These are phyloP conservation scores for Macrotrachela quadricornifera DNA, from an alignment of 1,140 invertebrate genomes.

Conservation along the genomic window DNA sequence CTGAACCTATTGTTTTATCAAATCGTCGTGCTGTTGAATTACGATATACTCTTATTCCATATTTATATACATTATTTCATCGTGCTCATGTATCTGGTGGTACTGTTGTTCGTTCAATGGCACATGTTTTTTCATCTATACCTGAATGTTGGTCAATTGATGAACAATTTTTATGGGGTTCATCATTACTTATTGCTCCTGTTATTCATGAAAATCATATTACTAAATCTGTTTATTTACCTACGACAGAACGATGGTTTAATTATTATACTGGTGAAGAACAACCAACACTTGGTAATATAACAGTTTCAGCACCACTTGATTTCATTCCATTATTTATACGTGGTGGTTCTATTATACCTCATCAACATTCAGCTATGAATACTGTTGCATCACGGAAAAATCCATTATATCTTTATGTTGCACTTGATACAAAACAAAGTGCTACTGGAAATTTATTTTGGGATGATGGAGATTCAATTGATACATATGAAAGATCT, in stretches of 20 bases:
- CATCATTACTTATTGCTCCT: constrained; percentile 48
- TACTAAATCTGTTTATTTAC: constrained; percentile 21
- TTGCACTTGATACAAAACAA: too few species aligned
- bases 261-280: constrained; percentile 22
- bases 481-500: too few species aligned
- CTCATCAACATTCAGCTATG: constrained; percentile 24
- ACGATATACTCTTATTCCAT: constrained; percentile 53
- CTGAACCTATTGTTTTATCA: neutral
- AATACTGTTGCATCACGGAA: constrained; percentile 14
- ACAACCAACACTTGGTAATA: too few species aligned
- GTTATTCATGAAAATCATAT: constrained; percentile 27
- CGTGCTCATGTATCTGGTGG: constrained; percentile 43
- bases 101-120: constrained; percentile 52
- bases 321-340: constrained; percentile 25
- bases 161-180: constrained; percentile 56
- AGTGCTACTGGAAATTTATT: too few species aligned
- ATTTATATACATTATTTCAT: constrained; percentile 58
- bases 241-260: constrained; percentile 26
- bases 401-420: neutral
- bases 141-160: constrained; percentile 45
- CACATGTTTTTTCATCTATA: constrained; percentile 39
- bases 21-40: constrained; percentile 37
- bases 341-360: constrained; percentile 27
- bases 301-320: constrained; percentile 7
- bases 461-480: too few species aligned